These are phyloP conservation scores for Drosophila subsilvestris DNA, from an alignment of 2,888 invertebrate species.

Conservation along the genomic window DNA sequence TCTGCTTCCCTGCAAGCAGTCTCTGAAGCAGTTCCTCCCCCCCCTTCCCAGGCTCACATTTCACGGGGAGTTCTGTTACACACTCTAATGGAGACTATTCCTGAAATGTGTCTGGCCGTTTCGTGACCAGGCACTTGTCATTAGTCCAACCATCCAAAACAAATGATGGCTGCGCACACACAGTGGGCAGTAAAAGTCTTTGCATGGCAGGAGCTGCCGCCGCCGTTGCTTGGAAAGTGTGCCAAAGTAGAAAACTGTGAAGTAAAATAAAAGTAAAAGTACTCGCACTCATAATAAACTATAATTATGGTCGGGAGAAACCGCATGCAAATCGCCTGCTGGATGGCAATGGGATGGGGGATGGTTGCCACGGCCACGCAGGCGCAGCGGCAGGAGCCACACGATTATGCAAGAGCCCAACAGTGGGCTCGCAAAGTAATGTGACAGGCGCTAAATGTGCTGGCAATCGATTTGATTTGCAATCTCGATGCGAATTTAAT, in stretches of 20 bases:
- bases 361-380: slow-evolving; percentile 29
- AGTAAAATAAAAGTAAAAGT: slow-evolving; percentile 60
- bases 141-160: slow-evolving; percentile 65
- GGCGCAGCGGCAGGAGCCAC: slow-evolving; percentile 19
- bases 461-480: slow-evolving; percentile 78
- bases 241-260: slow-evolving; percentile 52
- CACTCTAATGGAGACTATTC: slow-evolving; percentile 6
- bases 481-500: slow-evolving; percentile 74
- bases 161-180: slow-evolving; percentile 58
- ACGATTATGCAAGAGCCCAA: slow-evolving; percentile 55
- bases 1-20: too few species aligned
- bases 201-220: slow-evolving; percentile 13
- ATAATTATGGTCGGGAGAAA: slow-evolving; percentile 48
- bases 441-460: slow-evolving; percentile 77
- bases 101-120: slow-evolving; percentile 58
- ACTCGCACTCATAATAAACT: slow-evolving; percentile 22
- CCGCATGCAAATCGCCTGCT: slow-evolving; percentile 28
- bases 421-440: slow-evolving; percentile 68
- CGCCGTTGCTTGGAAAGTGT: slow-evolving; percentile 38
- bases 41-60: slow-evolving; percentile 9
- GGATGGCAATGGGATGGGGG: slow-evolving; percentile 23
- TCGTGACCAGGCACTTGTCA: slow-evolving; percentile 69
- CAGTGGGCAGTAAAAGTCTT: slow-evolving; percentile 32
- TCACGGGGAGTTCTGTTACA: slow-evolving; percentile 37
- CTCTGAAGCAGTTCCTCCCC: neutral